Base-by-base conservation (phyloP, 2,888 invertebrate genomes). In the Epinotia brunnichana region DNA sequence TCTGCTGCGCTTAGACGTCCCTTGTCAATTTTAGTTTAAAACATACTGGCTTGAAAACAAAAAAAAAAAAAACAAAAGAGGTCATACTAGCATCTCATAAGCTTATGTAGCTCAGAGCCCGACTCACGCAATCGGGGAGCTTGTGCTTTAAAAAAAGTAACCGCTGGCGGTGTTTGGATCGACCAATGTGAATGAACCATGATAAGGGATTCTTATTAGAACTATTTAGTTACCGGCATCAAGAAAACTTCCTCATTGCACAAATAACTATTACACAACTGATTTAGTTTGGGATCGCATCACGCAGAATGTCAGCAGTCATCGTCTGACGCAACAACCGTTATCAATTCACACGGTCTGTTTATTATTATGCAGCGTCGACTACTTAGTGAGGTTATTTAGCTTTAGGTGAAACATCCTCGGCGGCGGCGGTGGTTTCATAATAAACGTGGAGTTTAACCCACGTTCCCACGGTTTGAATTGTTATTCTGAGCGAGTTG, bases 401-500 rank as follows among this genome's bases (percentile, higher is more conserved):
- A 76, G 77, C 79, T 85, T 82, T 81, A 78, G 82, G 80, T 82
- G 83, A 82, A 85, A 82, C 81, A 82, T 87, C 86, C 81, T 85
- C 81, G 54, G 74, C 76, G 83, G 81, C 81, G 54, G 74, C 76
- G 83, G 81, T 78, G 48, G 85, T 88, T 90, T 89, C 87, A 87
- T 89, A 88, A 89, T 89, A 88, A 89, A 84, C 82, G 85, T 85
- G 81, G 81, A 82, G 85, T 84, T 89, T 86, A 85, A 81, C 80
- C 79, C 81, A 76, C 77, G 86, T 92, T 92, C 92, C 88, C 92
- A 92, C 91, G 91, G 84, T 82, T 82, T 83, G 82, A 29, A 90
- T 92, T 92, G 90, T 91, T 90, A 89, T 90, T 90, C 89, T 77
- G 85, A 81, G 81, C 81, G 83, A 80, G 84, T 85, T 83, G 82